phyloP scores from a whole-genome alignment of 2,888 invertebrate species.

The Sinotaia quadrata region DNA sequence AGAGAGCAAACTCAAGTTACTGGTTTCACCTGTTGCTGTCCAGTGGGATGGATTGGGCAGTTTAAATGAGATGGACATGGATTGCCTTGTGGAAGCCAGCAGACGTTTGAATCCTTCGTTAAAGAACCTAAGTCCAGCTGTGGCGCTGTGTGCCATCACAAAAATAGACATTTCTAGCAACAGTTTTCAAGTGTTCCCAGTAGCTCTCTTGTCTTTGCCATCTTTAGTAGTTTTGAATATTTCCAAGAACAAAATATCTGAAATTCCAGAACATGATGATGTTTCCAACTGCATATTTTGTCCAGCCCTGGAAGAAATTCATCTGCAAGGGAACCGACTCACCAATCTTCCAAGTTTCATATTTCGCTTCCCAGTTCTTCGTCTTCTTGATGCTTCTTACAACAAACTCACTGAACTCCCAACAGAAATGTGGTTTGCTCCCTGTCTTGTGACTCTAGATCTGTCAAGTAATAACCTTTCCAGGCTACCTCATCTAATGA shows the following conservation, averaged over 20 bases:
- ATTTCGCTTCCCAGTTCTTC: slow-evolving; percentile 84
- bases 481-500: slow-evolving; percentile 30
- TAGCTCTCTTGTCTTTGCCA: slow-evolving; percentile 81
- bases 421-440: slow-evolving; percentile 48
- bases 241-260: slow-evolving; percentile 86
- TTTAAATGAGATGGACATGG: slow-evolving; percentile 79
- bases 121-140: slow-evolving; percentile 76
- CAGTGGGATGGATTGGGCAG: slow-evolving; percentile 88
- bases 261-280: slow-evolving; percentile 76
- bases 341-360: slow-evolving; percentile 86
- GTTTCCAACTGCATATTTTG: slow-evolving; percentile 76
- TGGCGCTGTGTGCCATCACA: slow-evolving; percentile 90
- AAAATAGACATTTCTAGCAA: slow-evolving; percentile 94
- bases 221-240: slow-evolving; percentile 90
- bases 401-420: slow-evolving; percentile 87
- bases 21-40: slow-evolving; percentile 79
- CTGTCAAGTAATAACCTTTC: slow-evolving; percentile 34
- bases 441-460: slow-evolving; percentile 38
- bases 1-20: slow-evolving; percentile 44
- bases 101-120: slow-evolving; percentile 88
- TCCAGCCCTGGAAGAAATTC: slow-evolving; percentile 84
- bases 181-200: slow-evolving; percentile 84
- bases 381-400: slow-evolving; percentile 88
- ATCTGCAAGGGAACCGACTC: slow-evolving; percentile 87
- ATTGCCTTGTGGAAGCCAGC: slow-evolving; percentile 89